A percentile compares a stretch with the other conserved stretches of the same genome.
Conservation (phyloP, 1,140 invertebrate species). For the Medauroidea extradentata region DNA sequence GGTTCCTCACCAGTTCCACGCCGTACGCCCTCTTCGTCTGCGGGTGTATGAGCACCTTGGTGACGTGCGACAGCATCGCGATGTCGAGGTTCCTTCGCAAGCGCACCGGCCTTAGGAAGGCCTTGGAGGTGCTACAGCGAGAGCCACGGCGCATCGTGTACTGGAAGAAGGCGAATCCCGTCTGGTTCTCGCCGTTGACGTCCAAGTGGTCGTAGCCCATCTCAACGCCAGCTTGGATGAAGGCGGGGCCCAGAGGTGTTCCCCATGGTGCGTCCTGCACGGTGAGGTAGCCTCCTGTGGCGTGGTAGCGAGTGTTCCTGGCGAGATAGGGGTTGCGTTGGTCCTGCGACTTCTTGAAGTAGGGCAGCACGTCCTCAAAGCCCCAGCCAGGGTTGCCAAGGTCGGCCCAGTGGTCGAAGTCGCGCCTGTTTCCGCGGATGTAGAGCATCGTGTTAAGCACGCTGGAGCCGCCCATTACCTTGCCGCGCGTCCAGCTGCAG, state of each 20-base stretch:
- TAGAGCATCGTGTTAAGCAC: conserved; percentile 90
- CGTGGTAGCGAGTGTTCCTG: conserved; percentile 62
- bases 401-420: conserved; percentile 86
- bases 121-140: conserved; percentile 73
- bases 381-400: conserved; percentile 84
- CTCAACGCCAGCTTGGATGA: conserved; percentile 83
- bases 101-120: conserved; percentile 70
- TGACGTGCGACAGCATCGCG: conserved; percentile 69
- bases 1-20: conserved; percentile 69
- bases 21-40: conserved; percentile 64
- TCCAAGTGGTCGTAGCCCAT: conserved; percentile 82
- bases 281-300: conserved; percentile 70
- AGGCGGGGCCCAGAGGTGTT: conserved; percentile 72
- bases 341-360: conserved; percentile 83
- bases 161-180: conserved; percentile 75
- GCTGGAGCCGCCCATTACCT: conserved; percentile 80
- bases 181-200: conserved; percentile 74
- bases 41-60: conserved; percentile 67
- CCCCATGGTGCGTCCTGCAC: conserved; percentile 76
- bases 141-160: conserved; percentile 75
- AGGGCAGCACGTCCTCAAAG: conserved; percentile 79
- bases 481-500: conserved; percentile 80
- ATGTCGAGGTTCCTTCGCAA: conserved; percentile 68
- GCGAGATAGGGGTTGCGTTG: conserved; percentile 78
- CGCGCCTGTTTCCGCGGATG: conserved; percentile 81